Base-by-base conservation (phyloP, 1,140 invertebrate species). In the Ctenoplectra terminalis region DNA sequence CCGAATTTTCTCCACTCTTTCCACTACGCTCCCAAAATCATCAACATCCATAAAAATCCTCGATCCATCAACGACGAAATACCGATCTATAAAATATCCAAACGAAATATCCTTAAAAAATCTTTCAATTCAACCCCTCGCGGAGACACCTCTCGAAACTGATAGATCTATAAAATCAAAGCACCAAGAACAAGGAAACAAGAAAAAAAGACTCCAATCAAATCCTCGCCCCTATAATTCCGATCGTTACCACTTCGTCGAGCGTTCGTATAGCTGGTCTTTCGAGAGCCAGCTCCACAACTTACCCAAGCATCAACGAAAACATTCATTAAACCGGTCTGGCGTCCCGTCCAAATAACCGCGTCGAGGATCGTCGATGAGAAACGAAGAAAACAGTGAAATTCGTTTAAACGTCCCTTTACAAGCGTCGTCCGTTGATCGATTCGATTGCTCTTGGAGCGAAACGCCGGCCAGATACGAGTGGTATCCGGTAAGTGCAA, bases 351-450 rank as follows among this genome's bases (percentile, higher is more conserved):
- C 63, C 54, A 37, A 63, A 63, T 74, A 74, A 61, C 72, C 26
- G 43, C n/a, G 58, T 34, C 1, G 17, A 61, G n/a, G n/a, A 58
- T 11, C 43, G 56, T 48, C 72, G 72, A n/a, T 37, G 37, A 29
- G 34, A 37, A 40, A 58, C 54, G 70, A 58, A 72, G 54, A 43
- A 72, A 58, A 40, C 70, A 43, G 70, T 43, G 70, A 72, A 58
- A 72, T 72, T 72, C 70, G 70, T 72, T 72, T 72, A 72, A 72
- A 72, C 70, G 54, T 72, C 37, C 17, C 54, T 72, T 60, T 43
- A 31, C 58, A 46, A 74, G 23, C 61, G 34, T 29, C 48, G 46
- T 52, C 63, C 61, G 43, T 9, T 37, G 63, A 76, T 31, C 34
- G 48, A 52, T 64, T 34, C 63, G 61, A 66, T 67, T 56, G 60